Base-by-base conservation (phyloP, 2,888 invertebrate genomes). In the Eilema griseolum region DNA sequence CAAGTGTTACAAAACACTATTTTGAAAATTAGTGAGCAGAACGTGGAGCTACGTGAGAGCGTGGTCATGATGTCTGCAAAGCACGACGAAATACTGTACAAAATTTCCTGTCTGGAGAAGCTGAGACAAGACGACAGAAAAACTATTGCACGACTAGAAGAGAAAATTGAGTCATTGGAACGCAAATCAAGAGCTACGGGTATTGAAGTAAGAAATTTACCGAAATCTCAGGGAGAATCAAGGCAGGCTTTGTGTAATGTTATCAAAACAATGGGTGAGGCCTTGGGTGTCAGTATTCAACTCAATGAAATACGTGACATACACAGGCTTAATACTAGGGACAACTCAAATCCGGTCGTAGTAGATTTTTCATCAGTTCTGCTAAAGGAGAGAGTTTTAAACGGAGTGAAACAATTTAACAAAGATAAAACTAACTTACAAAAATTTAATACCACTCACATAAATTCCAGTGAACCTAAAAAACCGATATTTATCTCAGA, bases 301-400 rank as follows among this genome's bases (percentile, higher is more conserved):
- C 28, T 4, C 16, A 52, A 20, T 20, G 52, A 72, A 10, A 70
- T 76, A 12, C 68, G 63, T n/a, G 79, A 79, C 56, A 52, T 79
- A n/a, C 75, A 72, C 23, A 61, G 76, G n/a, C 24, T 71, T 1
- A 66, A 67, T n/a, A 31, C 72, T 0, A 71, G 70, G 61, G 74
- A 79, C 10, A 41, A 69, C 14, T 56, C 69, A 2, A 71, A 71
- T n/a, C 77, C n/a, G n/a, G n/a, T n/a, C 16, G 52, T 52, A 16
- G 52, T 52, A 8, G 52, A 52, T n/a, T 52, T 52, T 52, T 16
- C 52, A 52, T 20, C 52, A 14, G 37, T 37, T 37, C 37, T 37
- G 37, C 37, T 37, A 37, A 37, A 37, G 37, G 37, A 37, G 2
- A 37, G 37, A 14, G 12, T 14, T 12, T 14, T 37, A 14, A 37